Evolutionary conservation across 53 echinoderm and acorn worm species (phyloP).

Genomic region (Echinometra lucunter): DNA sequence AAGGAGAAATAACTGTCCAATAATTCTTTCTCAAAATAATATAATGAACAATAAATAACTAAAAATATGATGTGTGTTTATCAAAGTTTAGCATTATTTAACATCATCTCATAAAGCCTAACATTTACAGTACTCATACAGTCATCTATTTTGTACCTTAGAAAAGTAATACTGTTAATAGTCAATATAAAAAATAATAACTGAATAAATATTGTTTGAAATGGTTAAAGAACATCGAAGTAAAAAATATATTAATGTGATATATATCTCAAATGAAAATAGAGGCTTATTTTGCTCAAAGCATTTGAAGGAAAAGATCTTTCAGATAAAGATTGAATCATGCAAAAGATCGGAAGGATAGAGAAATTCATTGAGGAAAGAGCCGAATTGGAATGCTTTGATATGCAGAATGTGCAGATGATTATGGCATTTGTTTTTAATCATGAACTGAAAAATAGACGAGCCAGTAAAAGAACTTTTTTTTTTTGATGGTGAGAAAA

Average conservation of each 20-base stretch:
- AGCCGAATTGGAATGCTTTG: slow-evolving; percentile 27
- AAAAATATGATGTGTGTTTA: background rate
- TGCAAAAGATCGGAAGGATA: background rate
- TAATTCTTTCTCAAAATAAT: background rate
- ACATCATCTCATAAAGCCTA: background rate
- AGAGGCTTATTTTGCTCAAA: background rate
- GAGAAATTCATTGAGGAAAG: background rate
- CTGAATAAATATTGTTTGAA: background rate
- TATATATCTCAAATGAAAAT: background rate
- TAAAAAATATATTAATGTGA: background rate
- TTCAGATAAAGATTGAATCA: background rate
- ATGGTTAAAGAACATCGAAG: background rate
- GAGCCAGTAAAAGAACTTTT: background rate
- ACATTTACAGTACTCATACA: background rate
- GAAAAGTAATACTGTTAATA: too few species aligned
- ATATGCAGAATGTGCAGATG: background rate
- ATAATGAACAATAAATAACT: background rate
- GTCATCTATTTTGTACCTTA: background rate
- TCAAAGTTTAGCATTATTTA: background rate
- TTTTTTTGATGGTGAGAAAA: background rate
- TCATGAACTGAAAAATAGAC: background rate
- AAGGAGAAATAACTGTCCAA: background rate
- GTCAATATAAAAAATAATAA: too few species aligned
- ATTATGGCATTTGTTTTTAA: background rate
- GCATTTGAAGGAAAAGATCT: background rate